Percentiles rank a stretch among this genome's conserved stretches.
Conservation (phyloP, 53 echinoderm and acorn worm species). For the Holothuria leucospilota region DNA sequence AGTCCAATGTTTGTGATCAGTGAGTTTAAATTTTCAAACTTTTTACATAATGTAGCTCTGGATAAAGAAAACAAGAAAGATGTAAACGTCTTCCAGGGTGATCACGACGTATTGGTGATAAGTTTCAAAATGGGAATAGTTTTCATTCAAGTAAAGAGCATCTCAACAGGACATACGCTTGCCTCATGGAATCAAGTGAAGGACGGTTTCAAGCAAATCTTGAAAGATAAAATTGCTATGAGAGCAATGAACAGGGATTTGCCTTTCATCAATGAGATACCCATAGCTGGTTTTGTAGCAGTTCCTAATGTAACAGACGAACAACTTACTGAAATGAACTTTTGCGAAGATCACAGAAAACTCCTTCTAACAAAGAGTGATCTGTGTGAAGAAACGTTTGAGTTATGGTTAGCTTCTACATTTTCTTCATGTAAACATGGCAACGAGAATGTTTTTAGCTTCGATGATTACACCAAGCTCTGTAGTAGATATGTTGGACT, state of each 20-base stretch:
- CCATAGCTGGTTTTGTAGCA: background rate
- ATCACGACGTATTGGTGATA: constrained; percentile 34
- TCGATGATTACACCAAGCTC: background rate
- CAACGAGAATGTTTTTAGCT: background rate
- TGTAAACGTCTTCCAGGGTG: constrained; percentile 7
- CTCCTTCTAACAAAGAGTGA: background rate
- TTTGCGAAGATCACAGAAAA: background rate
- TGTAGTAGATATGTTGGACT: constrained; percentile 38
- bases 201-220: background rate
- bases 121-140: background rate
- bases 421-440: background rate
- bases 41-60: background rate
- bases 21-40: constrained; percentile 16
- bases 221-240: constrained; percentile 16
- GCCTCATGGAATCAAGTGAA: background rate
- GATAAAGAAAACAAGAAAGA: background rate
- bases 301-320: background rate
- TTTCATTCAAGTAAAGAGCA: constrained; percentile 25
- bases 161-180: background rate
- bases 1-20: constrained; percentile 15
- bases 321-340: background rate
- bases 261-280: background rate
- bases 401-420: constrained; percentile 1
- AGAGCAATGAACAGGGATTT: constrained; percentile 42
- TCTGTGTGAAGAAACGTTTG: background rate